phyloP scores from a whole-genome alignment of 2,888 invertebrate species.

The Mythimna impura region DNA sequence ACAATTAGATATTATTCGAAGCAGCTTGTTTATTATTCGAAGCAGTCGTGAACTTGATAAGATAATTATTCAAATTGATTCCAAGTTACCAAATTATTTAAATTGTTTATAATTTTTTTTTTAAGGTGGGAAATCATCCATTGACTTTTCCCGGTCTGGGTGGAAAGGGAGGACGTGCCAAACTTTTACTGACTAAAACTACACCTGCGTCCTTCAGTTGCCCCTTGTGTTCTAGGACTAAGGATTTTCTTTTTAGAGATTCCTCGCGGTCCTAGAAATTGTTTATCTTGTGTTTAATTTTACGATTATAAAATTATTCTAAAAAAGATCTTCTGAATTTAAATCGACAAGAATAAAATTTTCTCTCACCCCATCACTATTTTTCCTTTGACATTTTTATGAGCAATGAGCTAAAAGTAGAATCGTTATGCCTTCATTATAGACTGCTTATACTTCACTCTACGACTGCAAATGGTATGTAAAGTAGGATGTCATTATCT shows the following conservation, averaged over 20 bases:
- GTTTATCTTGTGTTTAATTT: not conserved
- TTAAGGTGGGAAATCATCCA: no score
- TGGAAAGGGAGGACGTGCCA: no score
- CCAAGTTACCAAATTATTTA: no score
- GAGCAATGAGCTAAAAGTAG: slow-evolving; percentile 18
- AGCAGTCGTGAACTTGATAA: not conserved
- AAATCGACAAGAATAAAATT: not conserved
- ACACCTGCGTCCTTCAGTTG: no score
- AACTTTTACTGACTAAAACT: no score
- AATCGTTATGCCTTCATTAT: slow-evolving; percentile 23
- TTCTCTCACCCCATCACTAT: not conserved
- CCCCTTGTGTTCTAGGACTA: no score
- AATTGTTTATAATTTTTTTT: no score
- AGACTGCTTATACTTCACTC: slow-evolving; percentile 21
- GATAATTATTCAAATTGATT: no score
- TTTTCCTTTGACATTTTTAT: slow-evolving; percentile 39
- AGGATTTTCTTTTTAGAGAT: no score
- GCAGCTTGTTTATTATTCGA: slow-evolving; percentile 11
- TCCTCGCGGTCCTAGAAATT: no score
- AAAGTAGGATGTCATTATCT: slow-evolving; percentile 32
- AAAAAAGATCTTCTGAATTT: not conserved
- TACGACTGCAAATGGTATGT: slow-evolving; percentile 29
- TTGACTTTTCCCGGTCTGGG: no score
- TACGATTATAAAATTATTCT: not conserved
- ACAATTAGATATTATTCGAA: slow-evolving; percentile 29